Conservation (phyloP, 2,797 vertebrate species). For the Cephalopachus bancanus region DNA sequence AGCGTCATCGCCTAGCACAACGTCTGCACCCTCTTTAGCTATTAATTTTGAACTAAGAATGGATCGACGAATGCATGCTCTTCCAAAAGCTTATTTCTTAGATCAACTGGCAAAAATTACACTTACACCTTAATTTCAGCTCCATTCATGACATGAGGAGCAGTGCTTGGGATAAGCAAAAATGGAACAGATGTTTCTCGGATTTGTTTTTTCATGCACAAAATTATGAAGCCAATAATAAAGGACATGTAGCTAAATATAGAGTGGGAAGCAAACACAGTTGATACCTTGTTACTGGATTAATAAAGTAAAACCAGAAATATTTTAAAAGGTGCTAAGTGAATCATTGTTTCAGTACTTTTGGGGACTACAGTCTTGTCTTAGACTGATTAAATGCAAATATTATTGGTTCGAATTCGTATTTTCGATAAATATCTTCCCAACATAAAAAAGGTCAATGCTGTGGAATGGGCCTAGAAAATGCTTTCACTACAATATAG, state of each 20-base stretch:
- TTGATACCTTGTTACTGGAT: conserved; percentile 18
- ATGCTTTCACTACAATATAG: not conserved
- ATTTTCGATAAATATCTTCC: not conserved
- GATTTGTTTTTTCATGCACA: conserved; percentile 12
- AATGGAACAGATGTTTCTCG: conserved; percentile 55
- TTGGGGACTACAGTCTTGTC: not conserved
- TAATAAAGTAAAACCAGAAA: conserved; percentile 26
- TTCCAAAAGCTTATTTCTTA: not conserved
- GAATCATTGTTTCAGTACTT: conserved; percentile 29
- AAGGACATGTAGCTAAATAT: conserved; percentile 54
- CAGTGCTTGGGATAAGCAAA: not conserved
- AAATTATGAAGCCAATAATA: conserved; percentile 54
- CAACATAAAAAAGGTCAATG: not conserved
- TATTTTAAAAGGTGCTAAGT: not conserved
- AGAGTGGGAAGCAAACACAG: conserved; percentile 47
- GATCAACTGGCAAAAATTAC: not conserved
- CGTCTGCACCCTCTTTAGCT: not conserved
- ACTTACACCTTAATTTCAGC: not conserved
- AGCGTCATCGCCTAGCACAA: not conserved
- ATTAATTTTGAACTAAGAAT: not conserved
- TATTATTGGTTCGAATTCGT: not conserved
- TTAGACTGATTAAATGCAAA: not conserved
- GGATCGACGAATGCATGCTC: not conserved
- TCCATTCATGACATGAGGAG: not conserved
- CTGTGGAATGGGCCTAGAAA: not conserved